phyloP scores from a whole-genome alignment of 2,797 vertebrate genomes.

The Phoebastria nigripes region DNA sequence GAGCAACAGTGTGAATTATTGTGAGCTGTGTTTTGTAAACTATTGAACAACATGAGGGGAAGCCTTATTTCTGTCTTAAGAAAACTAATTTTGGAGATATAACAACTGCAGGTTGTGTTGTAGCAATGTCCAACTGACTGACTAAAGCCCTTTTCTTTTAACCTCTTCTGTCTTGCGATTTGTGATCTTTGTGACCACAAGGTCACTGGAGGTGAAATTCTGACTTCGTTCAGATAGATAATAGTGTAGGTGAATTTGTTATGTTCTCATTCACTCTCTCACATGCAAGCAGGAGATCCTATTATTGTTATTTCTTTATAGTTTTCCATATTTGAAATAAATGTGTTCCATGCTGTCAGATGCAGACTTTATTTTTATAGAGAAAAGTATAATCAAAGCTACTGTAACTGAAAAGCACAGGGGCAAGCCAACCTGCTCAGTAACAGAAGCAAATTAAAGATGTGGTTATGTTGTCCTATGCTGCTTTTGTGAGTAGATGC shows the following conservation, averaged over 20 bases:
- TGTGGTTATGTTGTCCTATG: background rate
- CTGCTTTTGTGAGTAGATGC: background rate
- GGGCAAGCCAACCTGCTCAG: background rate
- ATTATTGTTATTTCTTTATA: background rate
- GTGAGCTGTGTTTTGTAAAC: background rate
- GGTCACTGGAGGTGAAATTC: background rate
- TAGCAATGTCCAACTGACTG: background rate
- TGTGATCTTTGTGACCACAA: background rate
- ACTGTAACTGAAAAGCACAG: background rate
- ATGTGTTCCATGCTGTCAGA: background rate
- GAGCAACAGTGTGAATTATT: background rate
- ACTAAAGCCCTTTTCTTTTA: background rate
- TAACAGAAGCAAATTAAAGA: background rate
- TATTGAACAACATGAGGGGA: background rate
- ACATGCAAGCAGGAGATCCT: background rate
- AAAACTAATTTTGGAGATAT: background rate
- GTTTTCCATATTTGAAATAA: background rate
- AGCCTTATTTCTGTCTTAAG: background rate
- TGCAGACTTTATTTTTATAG: background rate
- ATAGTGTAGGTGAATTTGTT: background rate
- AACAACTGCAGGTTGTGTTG: background rate
- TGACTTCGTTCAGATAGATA: background rate
- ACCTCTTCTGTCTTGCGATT: background rate
- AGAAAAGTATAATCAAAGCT: background rate
- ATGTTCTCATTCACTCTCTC: background rate